Percentiles rank a stretch among this genome's conserved stretches.
Conservation (phyloP, 2,797 vertebrate species). For the Urosaurus nigricauda region DNA sequence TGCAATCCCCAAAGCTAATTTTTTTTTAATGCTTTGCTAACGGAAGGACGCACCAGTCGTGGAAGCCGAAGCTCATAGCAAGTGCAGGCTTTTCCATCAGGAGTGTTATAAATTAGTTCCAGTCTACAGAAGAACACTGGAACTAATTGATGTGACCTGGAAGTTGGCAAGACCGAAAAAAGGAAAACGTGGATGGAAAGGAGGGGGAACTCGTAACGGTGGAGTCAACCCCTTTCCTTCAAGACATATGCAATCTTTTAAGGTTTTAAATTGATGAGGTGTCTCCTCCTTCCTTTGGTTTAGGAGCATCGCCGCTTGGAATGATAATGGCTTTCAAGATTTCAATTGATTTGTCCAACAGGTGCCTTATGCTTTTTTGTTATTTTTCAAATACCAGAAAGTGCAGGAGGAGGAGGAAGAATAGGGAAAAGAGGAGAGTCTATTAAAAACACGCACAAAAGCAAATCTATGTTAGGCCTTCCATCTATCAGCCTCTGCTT, state of each 20-base stretch:
- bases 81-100: constrained; percentile 33
- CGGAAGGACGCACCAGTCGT: not conserved
- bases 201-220: constrained; percentile 46
- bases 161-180: constrained; percentile 65
- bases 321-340: constrained; percentile 62
- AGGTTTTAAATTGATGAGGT: not conserved
- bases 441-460: not conserved
- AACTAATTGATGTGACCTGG: constrained; percentile 74
- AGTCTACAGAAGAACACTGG: constrained; percentile 67
- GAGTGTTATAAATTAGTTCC: constrained; percentile 72
- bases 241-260: constrained; percentile 58
- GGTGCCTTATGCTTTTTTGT: constrained; percentile 40
- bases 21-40: not conserved
- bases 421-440: not conserved
- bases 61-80: constrained; percentile 8
- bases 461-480: constrained; percentile 39
- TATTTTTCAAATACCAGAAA: constrained; percentile 35
- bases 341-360: constrained; percentile 63
- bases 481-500: constrained; percentile 31
- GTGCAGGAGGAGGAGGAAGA: not conserved
- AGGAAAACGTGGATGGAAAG: not conserved
- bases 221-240: constrained; percentile 67
- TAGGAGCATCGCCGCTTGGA: constrained; percentile 25
- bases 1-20: not conserved
- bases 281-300: constrained; percentile 44